Evolutionary conservation across 2,113 vertebrate species (phyloP), one percentile per base, ranked within the genome.

Genomic region (Heterocephalus glaber): DNA sequence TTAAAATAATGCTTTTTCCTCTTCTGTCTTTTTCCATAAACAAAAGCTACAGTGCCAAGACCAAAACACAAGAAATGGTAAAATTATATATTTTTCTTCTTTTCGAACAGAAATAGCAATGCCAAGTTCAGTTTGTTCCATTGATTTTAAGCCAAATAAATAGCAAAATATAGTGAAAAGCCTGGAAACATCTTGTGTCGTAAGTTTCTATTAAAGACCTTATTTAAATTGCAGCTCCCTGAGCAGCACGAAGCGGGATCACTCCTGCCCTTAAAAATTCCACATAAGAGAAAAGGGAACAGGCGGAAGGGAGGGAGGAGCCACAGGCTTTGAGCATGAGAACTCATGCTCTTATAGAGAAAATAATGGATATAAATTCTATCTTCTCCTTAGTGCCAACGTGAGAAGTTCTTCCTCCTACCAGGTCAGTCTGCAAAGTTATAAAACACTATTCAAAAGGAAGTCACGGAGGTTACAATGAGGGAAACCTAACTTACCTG

Each of bases 111-210:
- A 98, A 97, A 98, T 97, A 98, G 97, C 60, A 90, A 97, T 97
- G 96, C 97, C 96, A 97, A 97, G 96, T 97, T 98, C 96, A 97
- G 94, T 96, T 97, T 98, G 96, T 97, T 97, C 97, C 97, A 93
- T 35, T 96, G 94, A 96, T 72, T 96, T 91, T 80, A 89, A 94
- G 96, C 96, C 97, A 97, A 97, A 97, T 58, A 97, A 95, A 96
- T 70, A 86, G 92, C 85, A 97, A 97, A 98, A 96, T 90, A 96
- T 96, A 97, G 94, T 95, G 92, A 94, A 92, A 96, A 92, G 74
- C 58, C 87, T 84, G 49, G 90, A 95, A 84, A 63, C 76, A 95
- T 93, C 74, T 70, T 95, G 90, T 97, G 94, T 92, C 92, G 24
- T 58, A 79, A 86, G 88, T 89, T 95, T 91, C 95, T 97, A 97